Percentiles rank a stretch among this genome's conserved stretches.
phyloP scores from a whole-genome alignment of 2,113 vertebrate genomes.

The Carassius carassius region DNA sequence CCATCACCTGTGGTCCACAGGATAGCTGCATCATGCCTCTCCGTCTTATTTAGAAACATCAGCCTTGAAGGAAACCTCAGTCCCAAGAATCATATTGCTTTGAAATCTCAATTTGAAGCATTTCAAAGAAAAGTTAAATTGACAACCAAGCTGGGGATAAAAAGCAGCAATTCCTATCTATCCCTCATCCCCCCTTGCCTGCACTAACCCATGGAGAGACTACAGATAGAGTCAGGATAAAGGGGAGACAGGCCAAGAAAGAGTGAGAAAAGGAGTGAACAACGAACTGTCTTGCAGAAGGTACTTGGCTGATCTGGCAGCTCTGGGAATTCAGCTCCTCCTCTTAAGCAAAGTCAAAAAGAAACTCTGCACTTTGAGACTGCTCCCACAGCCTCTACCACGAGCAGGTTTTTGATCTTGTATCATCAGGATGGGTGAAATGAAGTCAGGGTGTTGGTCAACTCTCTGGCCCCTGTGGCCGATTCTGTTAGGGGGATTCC shows the following conservation, averaged over 20 bases:
- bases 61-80: not conserved
- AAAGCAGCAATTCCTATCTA: not conserved
- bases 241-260: conserved; percentile 53
- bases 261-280: conserved; percentile 18
- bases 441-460: conserved; percentile 55
- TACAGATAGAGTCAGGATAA: conserved; percentile 73
- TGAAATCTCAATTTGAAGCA: not conserved
- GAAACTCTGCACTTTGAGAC: not conserved
- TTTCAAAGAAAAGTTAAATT: not conserved
- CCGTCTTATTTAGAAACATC: conserved; percentile 1
- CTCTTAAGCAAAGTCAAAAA: not conserved
- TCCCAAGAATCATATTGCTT: not conserved
- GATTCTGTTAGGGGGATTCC: conserved; percentile 61
- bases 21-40: conserved; percentile 51
- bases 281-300: too few species aligned
- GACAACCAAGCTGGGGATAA: not conserved
- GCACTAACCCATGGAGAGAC: conserved; percentile 74
- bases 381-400: too few species aligned
- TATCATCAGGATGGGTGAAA: not conserved
- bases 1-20: conserved; percentile 32
- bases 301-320: too few species aligned
- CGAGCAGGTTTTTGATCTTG: not conserved
- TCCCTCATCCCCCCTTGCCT: conserved; percentile 30
- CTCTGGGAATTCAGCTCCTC: not conserved
- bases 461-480: conserved; percentile 68